phyloP scores from a whole-genome alignment of 2,888 invertebrate genomes.

The Meliscaeva auricollis region DNA sequence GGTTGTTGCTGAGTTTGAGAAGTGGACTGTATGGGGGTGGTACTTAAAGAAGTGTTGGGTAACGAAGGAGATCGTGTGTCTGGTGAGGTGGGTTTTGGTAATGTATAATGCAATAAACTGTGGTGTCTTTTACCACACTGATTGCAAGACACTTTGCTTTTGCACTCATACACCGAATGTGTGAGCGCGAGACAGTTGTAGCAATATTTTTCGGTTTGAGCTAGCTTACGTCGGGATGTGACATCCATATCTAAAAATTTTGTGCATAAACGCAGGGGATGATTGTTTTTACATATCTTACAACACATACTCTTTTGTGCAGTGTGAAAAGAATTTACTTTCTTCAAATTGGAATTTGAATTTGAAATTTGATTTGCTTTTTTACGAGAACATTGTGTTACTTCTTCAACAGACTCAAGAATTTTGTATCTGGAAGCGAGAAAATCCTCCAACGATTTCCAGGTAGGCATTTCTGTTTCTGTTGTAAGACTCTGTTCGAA shows the following conservation, averaged over 20 bases:
- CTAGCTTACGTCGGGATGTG: slow-evolving; percentile 1
- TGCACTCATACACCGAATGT: slow-evolving; percentile 31
- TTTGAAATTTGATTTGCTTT: neutral
- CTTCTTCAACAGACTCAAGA: no score
- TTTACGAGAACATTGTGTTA: slow-evolving; percentile 7
- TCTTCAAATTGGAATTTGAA: neutral
- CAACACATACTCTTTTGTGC: slow-evolving; percentile 8
- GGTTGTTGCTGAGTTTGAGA: neutral
- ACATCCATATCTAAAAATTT: slow-evolving; percentile 22
- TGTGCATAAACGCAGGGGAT: slow-evolving; percentile 27
- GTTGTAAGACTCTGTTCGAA: neutral
- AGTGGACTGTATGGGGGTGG: slow-evolving; percentile 18
- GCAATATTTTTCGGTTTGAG: slow-evolving; percentile 24
- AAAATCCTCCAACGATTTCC: slow-evolving; percentile 10
- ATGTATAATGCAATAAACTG: slow-evolving; percentile 28
- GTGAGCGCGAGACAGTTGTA: slow-evolving; percentile 28
- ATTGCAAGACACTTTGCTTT: slow-evolving; percentile 31
- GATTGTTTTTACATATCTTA: slow-evolving; percentile 27
- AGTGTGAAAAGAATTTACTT: neutral
- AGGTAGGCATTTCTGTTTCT: neutral
- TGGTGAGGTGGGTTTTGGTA: neutral
- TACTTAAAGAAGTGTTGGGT: neutral
- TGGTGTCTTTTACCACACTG: no score
- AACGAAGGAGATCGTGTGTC: neutral
- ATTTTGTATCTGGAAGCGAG: slow-evolving; percentile 20